Percentiles rank a stretch among this genome's conserved stretches.
These are phyloP conservation scores for Drosophila vallismaia DNA, from an alignment of 2,888 invertebrate genomes.

Conservation along the genomic window DNA sequence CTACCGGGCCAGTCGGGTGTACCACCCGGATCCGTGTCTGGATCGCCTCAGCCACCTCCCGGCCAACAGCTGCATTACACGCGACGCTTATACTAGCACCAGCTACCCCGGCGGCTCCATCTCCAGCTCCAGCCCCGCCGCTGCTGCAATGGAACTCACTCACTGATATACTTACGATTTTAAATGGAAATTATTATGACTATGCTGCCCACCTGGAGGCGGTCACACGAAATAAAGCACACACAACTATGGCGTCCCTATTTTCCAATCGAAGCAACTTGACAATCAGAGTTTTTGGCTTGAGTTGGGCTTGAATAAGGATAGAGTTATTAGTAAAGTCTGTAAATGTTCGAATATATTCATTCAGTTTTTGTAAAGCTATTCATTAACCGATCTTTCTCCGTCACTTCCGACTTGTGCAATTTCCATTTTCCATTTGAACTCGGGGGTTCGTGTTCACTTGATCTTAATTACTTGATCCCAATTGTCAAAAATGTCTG, in stretches of 20 bases:
- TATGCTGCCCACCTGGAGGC: slow-evolving; percentile 34
- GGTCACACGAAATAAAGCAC: slow-evolving; percentile 64
- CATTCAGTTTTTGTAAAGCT: background rate
- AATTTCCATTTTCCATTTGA: slow-evolving; percentile 1
- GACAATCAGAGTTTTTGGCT: background rate
- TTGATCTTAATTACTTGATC: slow-evolving; percentile 2
- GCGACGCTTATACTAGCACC: slow-evolving; percentile 77
- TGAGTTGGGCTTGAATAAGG: background rate
- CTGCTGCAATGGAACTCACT: slow-evolving; percentile 52
- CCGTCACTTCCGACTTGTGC: background rate
- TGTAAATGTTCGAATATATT: background rate
- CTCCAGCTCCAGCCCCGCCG: background rate
- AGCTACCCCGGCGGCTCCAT: background rate
- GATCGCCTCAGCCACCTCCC: slow-evolving; percentile 69
- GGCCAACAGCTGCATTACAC: slow-evolving; percentile 79
- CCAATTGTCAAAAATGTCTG: slow-evolving; percentile 1
- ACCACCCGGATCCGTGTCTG: slow-evolving; percentile 37
- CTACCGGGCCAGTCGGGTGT: slow-evolving; percentile 72
- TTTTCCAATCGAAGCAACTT: slow-evolving; percentile 57
- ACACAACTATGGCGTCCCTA: slow-evolving; percentile 77
- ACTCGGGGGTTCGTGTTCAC: background rate
- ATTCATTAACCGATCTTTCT: background rate
- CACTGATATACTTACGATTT: slow-evolving; percentile 63
- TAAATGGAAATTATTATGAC: slow-evolving; percentile 52
- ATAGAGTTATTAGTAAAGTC: no score